Evolutionary conservation across 2,113 vertebrate species (phyloP).

Genomic region (Pachycephala philippinensis): DNA sequence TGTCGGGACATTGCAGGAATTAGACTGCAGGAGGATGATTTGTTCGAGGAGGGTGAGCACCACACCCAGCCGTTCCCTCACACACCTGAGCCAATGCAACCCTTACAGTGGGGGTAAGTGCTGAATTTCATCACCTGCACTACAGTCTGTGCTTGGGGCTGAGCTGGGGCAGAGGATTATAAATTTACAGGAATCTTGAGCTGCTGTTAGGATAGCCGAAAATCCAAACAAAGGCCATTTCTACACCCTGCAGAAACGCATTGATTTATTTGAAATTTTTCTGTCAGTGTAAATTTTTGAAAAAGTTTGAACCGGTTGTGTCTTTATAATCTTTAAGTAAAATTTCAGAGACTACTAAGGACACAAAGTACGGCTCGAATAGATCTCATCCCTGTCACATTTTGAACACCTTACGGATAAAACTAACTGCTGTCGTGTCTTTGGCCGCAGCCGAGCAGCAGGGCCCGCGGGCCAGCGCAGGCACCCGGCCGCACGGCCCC

Average conservation of each 20-base stretch:
- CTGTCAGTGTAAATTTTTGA: neutral
- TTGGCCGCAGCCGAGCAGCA: neutral
- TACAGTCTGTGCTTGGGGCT: neutral
- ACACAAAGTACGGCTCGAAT: neutral
- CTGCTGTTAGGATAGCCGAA: neutral
- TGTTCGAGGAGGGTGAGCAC: neutral
- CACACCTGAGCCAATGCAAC: neutral
- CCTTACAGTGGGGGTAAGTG: accelerated
- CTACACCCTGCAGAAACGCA: neutral
- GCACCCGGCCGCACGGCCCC: neutral
- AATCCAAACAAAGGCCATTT: neutral
- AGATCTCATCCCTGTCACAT: neutral
- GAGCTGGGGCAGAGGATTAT: neutral
- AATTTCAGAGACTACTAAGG: neutral
- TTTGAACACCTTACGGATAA: accelerated
- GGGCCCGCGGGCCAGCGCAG: neutral
- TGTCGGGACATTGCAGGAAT: neutral
- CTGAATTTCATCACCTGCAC: neutral
- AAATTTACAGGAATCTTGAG: neutral
- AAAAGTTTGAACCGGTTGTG: neutral
- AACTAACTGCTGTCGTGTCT: accelerated
- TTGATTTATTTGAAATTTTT: neutral
- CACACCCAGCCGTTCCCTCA: neutral
- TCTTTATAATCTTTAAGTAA: neutral
- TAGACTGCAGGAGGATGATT: neutral